Percentiles rank a stretch among this genome's conserved stretches.
Evolutionary conservation across 2,888 invertebrate genomes (phyloP).

Genomic region (Drosophila quinaria): DNA sequence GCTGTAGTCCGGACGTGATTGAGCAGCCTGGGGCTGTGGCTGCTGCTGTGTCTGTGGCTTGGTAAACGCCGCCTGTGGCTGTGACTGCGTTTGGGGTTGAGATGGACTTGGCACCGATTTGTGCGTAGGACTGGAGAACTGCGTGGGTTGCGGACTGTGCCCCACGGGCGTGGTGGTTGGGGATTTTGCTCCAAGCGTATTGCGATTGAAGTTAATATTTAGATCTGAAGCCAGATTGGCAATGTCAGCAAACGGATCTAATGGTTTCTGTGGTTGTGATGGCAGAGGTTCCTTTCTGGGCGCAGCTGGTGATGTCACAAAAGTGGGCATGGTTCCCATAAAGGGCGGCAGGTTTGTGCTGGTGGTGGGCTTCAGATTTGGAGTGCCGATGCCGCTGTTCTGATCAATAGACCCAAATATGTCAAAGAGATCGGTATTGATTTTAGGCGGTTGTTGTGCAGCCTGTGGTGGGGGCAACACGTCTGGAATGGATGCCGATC

Average conservation of each 20-base stretch:
- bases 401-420: slow-evolving; percentile 88
- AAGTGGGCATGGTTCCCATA: slow-evolving; percentile 58
- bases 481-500: slow-evolving; percentile 83
- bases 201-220: slow-evolving; percentile 85
- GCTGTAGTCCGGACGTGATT: slow-evolving; percentile 87
- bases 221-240: slow-evolving; percentile 86
- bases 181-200: slow-evolving; percentile 80
- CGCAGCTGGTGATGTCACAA: slow-evolving; percentile 63
- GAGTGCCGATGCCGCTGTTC: slow-evolving; percentile 38
- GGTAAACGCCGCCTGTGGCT: slow-evolving; percentile 29
- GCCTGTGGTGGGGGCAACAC: slow-evolving; percentile 66
- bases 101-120: slow-evolving; percentile 77
- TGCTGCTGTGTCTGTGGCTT: slow-evolving; percentile 44
- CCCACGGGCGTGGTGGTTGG: slow-evolving; percentile 81
- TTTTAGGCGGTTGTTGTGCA: slow-evolving; percentile 62
- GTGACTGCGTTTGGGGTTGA: slow-evolving; percentile 27
- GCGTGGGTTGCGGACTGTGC: slow-evolving; percentile 84
- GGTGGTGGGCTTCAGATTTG: slow-evolving; percentile 60
- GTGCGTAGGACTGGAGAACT: slow-evolving; percentile 85
- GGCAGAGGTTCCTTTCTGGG: slow-evolving; percentile 86
- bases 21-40: slow-evolving; percentile 30
- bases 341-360: slow-evolving; percentile 54
- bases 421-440: slow-evolving; percentile 87
- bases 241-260: slow-evolving; percentile 92
- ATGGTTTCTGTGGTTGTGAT: slow-evolving; percentile 83